Conservation (phyloP, 2,797 vertebrate genomes). For the Mus minutoides region DNA sequence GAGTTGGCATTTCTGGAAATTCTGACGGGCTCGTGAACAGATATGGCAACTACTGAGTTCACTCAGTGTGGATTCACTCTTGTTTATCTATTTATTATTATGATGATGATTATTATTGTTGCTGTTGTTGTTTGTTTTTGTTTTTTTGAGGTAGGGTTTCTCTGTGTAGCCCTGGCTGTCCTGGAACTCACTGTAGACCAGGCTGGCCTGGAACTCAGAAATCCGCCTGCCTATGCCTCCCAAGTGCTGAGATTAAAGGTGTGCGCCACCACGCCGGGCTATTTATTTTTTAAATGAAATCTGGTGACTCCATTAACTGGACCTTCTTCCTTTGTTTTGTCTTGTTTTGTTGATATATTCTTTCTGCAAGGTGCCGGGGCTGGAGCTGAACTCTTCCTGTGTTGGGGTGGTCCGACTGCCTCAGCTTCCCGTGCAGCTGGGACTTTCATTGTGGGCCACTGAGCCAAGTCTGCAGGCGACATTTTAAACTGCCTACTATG, state of each 20-base stretch:
- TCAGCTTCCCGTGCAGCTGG: not conserved
- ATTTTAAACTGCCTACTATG: not conserved
- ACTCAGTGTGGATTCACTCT: not conserved
- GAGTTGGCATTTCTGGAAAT: not conserved
- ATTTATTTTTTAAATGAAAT: not conserved
- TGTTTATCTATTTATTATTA: not conserved
- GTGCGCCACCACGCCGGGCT: not conserved
- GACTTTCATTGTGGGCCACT: not conserved
- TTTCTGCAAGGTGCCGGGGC: not conserved
- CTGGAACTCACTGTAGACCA: too few species aligned
- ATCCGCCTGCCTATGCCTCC: not conserved
- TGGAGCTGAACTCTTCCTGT: not conserved
- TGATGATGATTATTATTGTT: too few species aligned
- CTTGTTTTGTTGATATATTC: not conserved
- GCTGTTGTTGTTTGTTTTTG: too few species aligned
- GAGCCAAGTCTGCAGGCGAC: not conserved
- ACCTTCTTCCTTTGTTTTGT: not conserved
- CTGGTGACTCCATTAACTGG: not conserved
- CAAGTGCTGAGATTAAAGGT: not conserved
- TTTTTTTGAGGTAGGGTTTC: too few species aligned
- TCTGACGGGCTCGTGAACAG: not conserved
- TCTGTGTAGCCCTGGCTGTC: too few species aligned
- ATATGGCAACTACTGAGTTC: not conserved
- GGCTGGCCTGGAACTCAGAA: too few species aligned
- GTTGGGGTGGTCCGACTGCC: too few species aligned